phyloP scores from a whole-genome alignment of 2,113 vertebrate species.

The Pseudorhombus dupliciocellatus region DNA sequence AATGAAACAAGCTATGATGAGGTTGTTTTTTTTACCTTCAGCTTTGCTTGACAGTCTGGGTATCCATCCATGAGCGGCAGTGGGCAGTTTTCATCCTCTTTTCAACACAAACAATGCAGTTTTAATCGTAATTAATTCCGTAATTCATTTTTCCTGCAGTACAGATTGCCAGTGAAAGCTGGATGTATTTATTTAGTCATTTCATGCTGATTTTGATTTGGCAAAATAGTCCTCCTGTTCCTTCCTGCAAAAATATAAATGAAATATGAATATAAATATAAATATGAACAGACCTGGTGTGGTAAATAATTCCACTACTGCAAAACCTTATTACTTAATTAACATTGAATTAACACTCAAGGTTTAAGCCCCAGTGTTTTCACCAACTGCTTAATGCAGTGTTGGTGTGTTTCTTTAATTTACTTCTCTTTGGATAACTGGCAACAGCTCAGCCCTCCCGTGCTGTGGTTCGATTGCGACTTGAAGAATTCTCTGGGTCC shows the following conservation, averaged over 20 bases:
- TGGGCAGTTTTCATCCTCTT: constrained; percentile 26
- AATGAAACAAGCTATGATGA: neutral
- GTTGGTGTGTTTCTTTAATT: neutral
- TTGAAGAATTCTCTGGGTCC: neutral
- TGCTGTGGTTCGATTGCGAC: neutral
- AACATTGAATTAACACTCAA: neutral
- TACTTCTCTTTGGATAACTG: neutral
- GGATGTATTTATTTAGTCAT: neutral
- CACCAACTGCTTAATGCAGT: neutral
- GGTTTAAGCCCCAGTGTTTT: neutral
- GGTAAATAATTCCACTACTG: neutral
- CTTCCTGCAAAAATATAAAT: no score
- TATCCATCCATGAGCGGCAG: constrained; percentile 26
- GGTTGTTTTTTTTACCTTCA: constrained; percentile 41
- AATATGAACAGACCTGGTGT: neutral
- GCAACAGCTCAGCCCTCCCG: neutral
- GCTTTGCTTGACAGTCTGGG: neutral
- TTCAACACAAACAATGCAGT: neutral
- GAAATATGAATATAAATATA: no score
- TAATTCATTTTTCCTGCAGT: neutral
- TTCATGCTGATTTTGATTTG: neutral
- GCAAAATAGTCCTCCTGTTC: neutral
- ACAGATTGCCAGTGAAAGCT: neutral
- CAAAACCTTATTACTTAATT: neutral
- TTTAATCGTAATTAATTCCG: neutral